Percentiles rank a stretch among this genome's conserved stretches.
Evolutionary conservation across 2,797 vertebrate genomes (phyloP).

Genomic region (Fistularia tabacaria): DNA sequence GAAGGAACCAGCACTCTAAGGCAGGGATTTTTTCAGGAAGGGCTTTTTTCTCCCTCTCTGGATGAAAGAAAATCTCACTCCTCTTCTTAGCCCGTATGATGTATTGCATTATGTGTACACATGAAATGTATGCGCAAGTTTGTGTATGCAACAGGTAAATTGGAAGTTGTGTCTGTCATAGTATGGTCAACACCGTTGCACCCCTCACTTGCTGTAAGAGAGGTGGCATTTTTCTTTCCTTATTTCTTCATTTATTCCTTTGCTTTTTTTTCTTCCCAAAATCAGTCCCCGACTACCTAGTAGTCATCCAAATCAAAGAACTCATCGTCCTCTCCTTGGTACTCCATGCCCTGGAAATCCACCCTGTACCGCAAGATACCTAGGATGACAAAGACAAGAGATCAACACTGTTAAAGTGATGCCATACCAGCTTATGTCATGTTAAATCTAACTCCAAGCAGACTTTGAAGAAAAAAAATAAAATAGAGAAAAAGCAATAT

Average conservation of each 20-base stretch:
- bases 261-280: conserved; percentile 69
- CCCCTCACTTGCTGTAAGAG: conserved; percentile 78
- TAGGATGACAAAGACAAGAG: conserved; percentile 53
- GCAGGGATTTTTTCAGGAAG: conserved; percentile 79
- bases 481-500: too few species aligned
- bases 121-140: conserved; percentile 69
- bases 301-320: conserved; percentile 99
- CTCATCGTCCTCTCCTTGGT: conserved; percentile 98
- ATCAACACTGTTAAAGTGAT: conserved; percentile 14
- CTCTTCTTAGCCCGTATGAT: conserved; percentile 70
- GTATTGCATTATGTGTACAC: conserved; percentile 62
- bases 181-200: conserved; percentile 70
- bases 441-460: too few species aligned
- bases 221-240: conserved; percentile 76
- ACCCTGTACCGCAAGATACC: conserved; percentile 99
- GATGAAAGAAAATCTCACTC: conserved; percentile 74
- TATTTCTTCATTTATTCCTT: conserved; percentile 80
- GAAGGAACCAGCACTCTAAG: conserved; percentile 80
- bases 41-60: conserved; percentile 68
- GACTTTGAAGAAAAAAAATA: too few species aligned
- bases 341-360: conserved; percentile 99
- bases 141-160: conserved; percentile 70
- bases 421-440: not conserved
- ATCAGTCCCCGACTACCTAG: conserved; percentile 95
- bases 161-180: conserved; percentile 73